Percentiles rank a stretch among this genome's conserved stretches.
Evolutionary conservation across 2,797 vertebrate species (phyloP).

Genomic region (Channa striata): DNA sequence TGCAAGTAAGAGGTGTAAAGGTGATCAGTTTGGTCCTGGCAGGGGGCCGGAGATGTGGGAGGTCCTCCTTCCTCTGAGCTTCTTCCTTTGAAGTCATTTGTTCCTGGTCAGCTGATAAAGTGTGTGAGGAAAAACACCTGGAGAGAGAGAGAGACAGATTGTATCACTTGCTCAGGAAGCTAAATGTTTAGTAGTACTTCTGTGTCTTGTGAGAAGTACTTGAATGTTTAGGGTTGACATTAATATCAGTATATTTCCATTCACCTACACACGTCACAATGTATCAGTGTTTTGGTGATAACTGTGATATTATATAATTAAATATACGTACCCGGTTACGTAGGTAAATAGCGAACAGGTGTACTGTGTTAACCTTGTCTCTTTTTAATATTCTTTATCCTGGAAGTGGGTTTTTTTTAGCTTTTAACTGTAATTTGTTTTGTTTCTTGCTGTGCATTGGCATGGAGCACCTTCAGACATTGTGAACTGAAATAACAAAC

Average conservation of each 20-base stretch:
- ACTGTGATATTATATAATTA: too few relatives aligned
- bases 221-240: neutral
- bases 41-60: slow-evolving; percentile 59
- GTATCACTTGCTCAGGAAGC: slow-evolving; percentile 42
- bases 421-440: too few relatives aligned
- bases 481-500: too few relatives aligned
- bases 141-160: neutral
- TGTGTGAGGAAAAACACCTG: slow-evolving; percentile 32
- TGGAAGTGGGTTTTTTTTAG: too few relatives aligned
- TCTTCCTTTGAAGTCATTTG: slow-evolving; percentile 73
- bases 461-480: too few relatives aligned
- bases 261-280: too few relatives aligned
- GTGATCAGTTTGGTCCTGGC: slow-evolving; percentile 47
- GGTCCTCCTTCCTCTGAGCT: slow-evolving; percentile 50
- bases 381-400: too few relatives aligned
- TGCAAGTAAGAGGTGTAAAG: slow-evolving; percentile 42
- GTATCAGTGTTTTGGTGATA: too few relatives aligned
- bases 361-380: neutral
- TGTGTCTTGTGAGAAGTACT: neutral
- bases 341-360: neutral
- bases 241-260: neutral
- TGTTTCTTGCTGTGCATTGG: too few relatives aligned
- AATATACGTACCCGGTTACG: too few relatives aligned
- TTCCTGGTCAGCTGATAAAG: slow-evolving; percentile 64
- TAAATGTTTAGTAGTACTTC: neutral